Evolutionary conservation across 1,140 invertebrate genomes (phyloP).

Genomic region (Drosophila bocki): DNA sequence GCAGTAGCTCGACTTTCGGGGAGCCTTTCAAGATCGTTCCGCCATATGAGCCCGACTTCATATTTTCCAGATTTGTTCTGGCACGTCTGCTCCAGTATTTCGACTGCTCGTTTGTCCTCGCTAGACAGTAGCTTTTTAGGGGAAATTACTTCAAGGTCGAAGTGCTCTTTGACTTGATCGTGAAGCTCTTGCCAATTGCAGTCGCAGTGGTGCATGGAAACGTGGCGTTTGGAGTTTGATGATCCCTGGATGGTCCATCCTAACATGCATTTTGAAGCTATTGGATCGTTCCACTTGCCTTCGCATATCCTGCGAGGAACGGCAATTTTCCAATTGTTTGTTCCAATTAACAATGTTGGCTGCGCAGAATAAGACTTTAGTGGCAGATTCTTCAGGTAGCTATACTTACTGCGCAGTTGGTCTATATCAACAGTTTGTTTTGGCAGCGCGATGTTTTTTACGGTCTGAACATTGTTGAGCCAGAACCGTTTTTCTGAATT

Average conservation of each 20-base stretch:
- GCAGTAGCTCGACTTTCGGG: too few species aligned
- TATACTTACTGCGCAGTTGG: neutral
- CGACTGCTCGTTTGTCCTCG: neutral
- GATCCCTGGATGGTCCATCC: too few species aligned
- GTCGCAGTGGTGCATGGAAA: too few species aligned
- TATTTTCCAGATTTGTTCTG: neutral
- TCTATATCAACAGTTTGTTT: too few species aligned
- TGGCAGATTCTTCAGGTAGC: neutral
- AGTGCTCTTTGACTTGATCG: constrained; percentile 1
- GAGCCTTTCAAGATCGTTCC: too few species aligned
- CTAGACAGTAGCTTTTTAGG: neutral
- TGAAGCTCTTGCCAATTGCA: too few species aligned
- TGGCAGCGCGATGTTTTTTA: too few species aligned
- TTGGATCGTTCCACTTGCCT: neutral
- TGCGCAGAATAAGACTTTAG: neutral
- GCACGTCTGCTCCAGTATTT: constrained; percentile 1
- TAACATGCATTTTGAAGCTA: too few species aligned
- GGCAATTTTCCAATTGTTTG: constrained; percentile 9
- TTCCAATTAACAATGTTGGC: constrained; percentile 2
- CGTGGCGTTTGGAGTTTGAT: too few species aligned
- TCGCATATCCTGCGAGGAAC: constrained; percentile 1
- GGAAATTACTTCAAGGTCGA: neutral
- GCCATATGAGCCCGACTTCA: too few species aligned
- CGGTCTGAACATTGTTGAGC: too few species aligned
- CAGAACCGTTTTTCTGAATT: too few species aligned